Conservation (phyloP, 2,113 vertebrate species). For the Ageneiosus marmoratus region DNA sequence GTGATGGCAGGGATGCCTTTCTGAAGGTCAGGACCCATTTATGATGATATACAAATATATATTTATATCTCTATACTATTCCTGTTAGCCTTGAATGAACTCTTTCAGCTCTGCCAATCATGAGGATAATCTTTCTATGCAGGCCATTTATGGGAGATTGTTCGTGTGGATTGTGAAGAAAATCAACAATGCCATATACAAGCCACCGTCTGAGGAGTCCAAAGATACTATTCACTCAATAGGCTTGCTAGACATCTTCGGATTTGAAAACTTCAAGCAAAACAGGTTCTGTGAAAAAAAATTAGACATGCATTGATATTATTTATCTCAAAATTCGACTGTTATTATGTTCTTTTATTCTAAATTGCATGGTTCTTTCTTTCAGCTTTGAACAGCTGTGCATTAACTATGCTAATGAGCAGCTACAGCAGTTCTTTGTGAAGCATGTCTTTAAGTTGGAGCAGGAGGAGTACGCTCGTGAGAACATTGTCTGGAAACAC, state of each 20-base stretch:
- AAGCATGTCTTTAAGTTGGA: constrained; percentile 89
- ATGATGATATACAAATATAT: background rate
- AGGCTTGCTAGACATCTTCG: constrained; percentile 95
- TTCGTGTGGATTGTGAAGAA: constrained; percentile 95
- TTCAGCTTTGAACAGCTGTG: constrained; percentile 96
- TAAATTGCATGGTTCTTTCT: background rate
- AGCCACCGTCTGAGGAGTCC: constrained; percentile 68
- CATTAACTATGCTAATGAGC: constrained; percentile 97
- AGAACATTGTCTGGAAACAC: constrained; percentile 84
- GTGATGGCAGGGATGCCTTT: constrained; percentile 87
- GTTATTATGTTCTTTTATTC: background rate
- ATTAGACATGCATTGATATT: background rate
- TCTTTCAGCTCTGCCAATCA: background rate
- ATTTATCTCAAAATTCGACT: background rate
- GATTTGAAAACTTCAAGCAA: constrained; percentile 95
- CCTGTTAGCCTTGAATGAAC: background rate
- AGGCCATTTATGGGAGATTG: constrained; percentile 91
- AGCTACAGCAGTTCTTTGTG: constrained; percentile 97
- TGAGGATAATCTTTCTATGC: constrained; percentile 37
- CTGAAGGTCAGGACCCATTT: constrained; percentile 75
- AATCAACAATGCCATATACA: constrained; percentile 87
- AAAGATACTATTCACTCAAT: constrained; percentile 72
- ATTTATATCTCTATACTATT: too few relatives aligned
- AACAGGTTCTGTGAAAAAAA: constrained; percentile 80
- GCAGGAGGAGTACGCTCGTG: constrained; percentile 86